Base-by-base conservation (phyloP, 2,113 vertebrate genomes). In the Periophthalmus modestus region DNA sequence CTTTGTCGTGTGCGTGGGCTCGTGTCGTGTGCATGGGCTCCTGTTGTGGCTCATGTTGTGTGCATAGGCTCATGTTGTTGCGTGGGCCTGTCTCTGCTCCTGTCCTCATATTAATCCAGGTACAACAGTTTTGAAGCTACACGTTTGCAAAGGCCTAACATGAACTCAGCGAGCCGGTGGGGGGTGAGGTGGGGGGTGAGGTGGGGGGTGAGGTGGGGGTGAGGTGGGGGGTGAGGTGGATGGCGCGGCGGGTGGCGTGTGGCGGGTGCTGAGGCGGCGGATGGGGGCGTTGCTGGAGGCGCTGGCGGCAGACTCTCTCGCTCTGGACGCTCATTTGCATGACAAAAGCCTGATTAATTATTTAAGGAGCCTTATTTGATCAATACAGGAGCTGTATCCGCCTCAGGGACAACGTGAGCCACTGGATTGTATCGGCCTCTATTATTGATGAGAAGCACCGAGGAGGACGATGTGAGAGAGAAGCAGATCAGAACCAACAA, bases 291-390 rank as follows among this genome's bases (percentile, higher is more conserved):
- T n/a, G n/a, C n/a, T n/a, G n/a, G 75, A 50, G 21, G 28, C 28
- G 28, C 28, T 28, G 78, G 77, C 50, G 16, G 54, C 71, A 69
- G 68, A 78, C 75, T 79, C 79, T 77, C 79, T 77, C 81, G 65
- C 80, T 80, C 76, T 23, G 84, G 79, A 76, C 85, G 66, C 85
- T 92, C 77, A 93, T 94, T 92, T 93, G 89, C 93, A 93, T 93
- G 92, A 93, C 90, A 94, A 93, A 93, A 89, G 85, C 88, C 79
- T 50, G 69, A 82, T 94, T 89, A 94, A 94, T 94, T 94, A 94
- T 94, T 94, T 91, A 94, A 79, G 80, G 74, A 54, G 70, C 79
- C 85, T 88, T 89, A 93, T 93, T 94, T 94, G 92, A 93, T 94
- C 93, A 92, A 91, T 92, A 92, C 86, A 83, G 80, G 87, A 90